Evolutionary conservation across 2,797 vertebrate species (phyloP).

Genomic region (Cirrhinus molitorella): DNA sequence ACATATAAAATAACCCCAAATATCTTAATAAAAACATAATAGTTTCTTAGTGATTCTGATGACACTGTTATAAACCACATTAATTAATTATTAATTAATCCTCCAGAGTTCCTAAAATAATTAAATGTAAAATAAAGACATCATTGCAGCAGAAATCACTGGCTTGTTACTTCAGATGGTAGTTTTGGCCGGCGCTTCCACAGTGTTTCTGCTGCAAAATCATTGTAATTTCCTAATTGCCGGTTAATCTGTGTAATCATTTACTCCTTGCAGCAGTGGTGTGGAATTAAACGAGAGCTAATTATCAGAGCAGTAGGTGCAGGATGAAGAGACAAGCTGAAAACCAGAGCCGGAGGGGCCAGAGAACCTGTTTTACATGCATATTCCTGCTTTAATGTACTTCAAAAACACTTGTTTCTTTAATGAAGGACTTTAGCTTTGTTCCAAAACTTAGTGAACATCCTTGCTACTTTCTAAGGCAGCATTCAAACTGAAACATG

Average conservation of each 20-base stretch:
- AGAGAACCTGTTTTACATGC: conserved; percentile 11
- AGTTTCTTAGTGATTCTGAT: background rate
- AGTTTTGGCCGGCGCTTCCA: background rate
- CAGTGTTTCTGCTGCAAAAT: conserved; percentile 2
- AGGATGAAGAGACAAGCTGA: conserved; percentile 9
- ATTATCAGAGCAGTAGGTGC: background rate
- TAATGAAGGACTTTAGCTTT: background rate
- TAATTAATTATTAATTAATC: background rate
- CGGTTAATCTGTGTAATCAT: conserved; percentile 19
- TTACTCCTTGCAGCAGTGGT: conserved; percentile 2
- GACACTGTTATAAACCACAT: background rate
- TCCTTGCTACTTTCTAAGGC: background rate
- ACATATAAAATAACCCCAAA: background rate
- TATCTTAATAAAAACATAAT: background rate
- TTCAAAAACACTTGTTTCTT: background rate
- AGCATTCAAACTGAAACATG: background rate
- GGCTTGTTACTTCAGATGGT: background rate
- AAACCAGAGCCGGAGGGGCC: conserved; percentile 4
- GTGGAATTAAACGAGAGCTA: conserved; percentile 23
- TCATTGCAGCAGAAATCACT: background rate
- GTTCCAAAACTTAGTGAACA: background rate
- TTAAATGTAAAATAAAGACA: background rate
- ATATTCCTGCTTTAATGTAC: background rate
- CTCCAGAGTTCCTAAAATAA: background rate
- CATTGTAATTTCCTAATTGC: conserved; percentile 36